These are phyloP conservation scores for Suillia variegata DNA, from an alignment of 2,888 invertebrate genomes.

Conservation along the genomic window DNA sequence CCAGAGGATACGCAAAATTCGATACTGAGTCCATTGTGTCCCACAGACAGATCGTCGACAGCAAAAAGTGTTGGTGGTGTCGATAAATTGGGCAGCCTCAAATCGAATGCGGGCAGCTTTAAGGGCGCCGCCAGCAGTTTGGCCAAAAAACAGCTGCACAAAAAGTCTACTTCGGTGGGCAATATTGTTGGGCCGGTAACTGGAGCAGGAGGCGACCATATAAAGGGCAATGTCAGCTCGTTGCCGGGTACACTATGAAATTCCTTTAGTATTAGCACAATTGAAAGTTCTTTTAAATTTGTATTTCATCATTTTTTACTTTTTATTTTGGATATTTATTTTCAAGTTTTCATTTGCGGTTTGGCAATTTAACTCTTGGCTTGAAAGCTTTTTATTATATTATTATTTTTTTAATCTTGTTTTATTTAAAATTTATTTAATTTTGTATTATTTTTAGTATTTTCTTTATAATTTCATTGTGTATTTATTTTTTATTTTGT, in stretches of 20 bases:
- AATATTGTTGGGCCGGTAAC: conserved; percentile 50
- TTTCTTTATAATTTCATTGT: too few relatives aligned
- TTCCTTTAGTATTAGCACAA: background rate
- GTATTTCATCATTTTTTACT: too few relatives aligned
- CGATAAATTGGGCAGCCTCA: conserved; percentile 36
- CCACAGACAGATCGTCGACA: conserved; percentile 43
- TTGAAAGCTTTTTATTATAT: too few relatives aligned
- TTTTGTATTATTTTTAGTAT: too few relatives aligned
- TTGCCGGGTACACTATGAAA: conserved; percentile 63
- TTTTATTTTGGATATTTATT: too few relatives aligned
- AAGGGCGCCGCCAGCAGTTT: conserved; percentile 38
- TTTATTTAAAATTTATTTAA: too few relatives aligned
- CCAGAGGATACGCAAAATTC: conserved; percentile 76
- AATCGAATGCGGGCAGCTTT: conserved; percentile 33
- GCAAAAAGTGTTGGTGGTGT: too few relatives aligned
- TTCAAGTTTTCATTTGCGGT: too few relatives aligned
- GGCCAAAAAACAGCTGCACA: conserved; percentile 52
- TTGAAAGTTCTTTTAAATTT: background rate
- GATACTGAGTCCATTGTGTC: conserved; percentile 69
- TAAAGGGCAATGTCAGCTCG: conserved; percentile 68
- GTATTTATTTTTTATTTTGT: too few relatives aligned
- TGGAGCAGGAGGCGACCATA: conserved; percentile 45
- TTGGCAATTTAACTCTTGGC: too few relatives aligned
- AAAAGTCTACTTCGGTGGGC: conserved; percentile 58
- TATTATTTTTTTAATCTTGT: too few relatives aligned